Evolutionary conservation across 2,797 vertebrate species (phyloP), one percentile per base, ranked within the genome.

Genomic region (Kryptopterus vitreolus): DNA sequence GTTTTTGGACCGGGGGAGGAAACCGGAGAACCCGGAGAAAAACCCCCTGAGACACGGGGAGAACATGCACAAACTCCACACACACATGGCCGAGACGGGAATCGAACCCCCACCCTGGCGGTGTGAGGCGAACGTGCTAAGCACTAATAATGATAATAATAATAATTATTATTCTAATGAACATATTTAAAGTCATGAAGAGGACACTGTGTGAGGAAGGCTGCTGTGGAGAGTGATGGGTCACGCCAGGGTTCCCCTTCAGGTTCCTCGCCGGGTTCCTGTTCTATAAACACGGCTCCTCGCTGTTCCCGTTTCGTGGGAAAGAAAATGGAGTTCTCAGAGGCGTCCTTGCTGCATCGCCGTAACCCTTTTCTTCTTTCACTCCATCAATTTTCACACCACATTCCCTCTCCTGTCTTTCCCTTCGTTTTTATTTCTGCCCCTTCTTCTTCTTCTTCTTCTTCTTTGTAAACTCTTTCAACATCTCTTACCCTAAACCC

Each of bases 381-480:
- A 77, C 80, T 82, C 78, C 57, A 81, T 88, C 82, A 84, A 65
- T 85, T 85, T 85, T 80, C 81, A 82, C 71, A 83, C 75, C 50
- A 46, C 82, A 80, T 84, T 79, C 74, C 80, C 75, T 78, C 78
- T 76, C 72, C 66, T 55, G 59, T 59, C 33, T 71, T 76, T 73
- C 72, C n/a, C 61, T 79, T 63, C 59, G 71, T 71, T 82, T 79
- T n/a, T n/a, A n/a, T n/a, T 73, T 84, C 68, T 77, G 68, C n/a
- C 74, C 81, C 73, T 71, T 79, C 79, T 84, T 79, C 79, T 69
- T 29, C 53, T 46, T 33, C 43, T 26, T 59, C 70, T 69, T 80
- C 86, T 88, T 88, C 85, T 89, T 86, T 89, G 87, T 88, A 89
- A 82, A 87, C 87, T 90, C 85, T 85, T 87, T 90, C 87, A 90